These are phyloP conservation scores for Pseudachorutes palmiensis DNA, from an alignment of 1,140 invertebrate species.

Conservation along the genomic window DNA sequence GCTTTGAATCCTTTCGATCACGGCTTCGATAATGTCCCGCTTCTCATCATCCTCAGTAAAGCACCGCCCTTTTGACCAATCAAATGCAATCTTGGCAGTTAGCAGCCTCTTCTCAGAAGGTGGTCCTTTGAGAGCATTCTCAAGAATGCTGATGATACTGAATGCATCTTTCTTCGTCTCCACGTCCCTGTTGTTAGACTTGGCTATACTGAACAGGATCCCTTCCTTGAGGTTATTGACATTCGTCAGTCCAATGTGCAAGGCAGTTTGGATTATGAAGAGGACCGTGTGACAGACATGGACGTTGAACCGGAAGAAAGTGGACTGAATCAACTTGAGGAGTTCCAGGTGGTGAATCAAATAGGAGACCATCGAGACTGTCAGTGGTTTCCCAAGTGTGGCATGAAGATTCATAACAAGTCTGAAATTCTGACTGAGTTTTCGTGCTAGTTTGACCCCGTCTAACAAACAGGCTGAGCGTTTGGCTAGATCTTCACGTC, in stretches of 20 bases:
- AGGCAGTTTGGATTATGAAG: conserved; percentile 61
- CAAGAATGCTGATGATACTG: conserved; percentile 22
- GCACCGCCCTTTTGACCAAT: conserved; percentile 51
- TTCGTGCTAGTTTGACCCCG: conserved; percentile 50
- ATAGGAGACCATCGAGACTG: conserved; percentile 62
- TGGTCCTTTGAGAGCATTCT: conserved; percentile 47
- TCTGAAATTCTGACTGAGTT: conserved; percentile 47
- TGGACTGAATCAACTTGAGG: conserved; percentile 65
- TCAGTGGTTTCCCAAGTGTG: conserved; percentile 63
- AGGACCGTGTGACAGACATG: conserved; percentile 52
- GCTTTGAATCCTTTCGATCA: conserved; percentile 55
- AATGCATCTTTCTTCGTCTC: conserved; percentile 56
- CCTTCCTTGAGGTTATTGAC: conserved; percentile 48
- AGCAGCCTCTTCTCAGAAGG: conserved; percentile 56
- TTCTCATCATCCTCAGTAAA: conserved; percentile 43
- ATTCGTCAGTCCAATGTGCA: conserved; percentile 55
- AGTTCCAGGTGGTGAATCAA: conserved; percentile 74
- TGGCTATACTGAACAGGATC: conserved; percentile 29
- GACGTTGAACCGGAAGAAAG: conserved; percentile 50
- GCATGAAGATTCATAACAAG: conserved; percentile 73
- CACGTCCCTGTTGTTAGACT: conserved; percentile 13
- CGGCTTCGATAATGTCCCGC: conserved; percentile 46
- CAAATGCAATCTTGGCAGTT: conserved; percentile 58
- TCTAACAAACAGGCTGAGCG: conserved; percentile 51
- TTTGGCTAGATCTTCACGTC: conserved; percentile 53